A percentile compares a stretch with the other conserved stretches of the same genome.
Conservation (phyloP, 2,888 invertebrate genomes). For the Amblyteles armatorius region DNA sequence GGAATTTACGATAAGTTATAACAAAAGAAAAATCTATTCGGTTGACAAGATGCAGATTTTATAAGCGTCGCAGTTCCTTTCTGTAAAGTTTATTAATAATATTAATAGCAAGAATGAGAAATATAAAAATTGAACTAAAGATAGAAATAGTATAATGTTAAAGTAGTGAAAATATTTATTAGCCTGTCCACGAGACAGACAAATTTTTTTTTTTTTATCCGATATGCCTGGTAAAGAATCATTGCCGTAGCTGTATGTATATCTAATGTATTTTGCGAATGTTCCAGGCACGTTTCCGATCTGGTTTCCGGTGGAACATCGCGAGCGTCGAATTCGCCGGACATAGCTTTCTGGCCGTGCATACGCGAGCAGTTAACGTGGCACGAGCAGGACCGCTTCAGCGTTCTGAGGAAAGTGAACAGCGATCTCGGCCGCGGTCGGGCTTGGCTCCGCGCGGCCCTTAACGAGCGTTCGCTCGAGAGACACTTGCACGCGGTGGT, state of each 20-base stretch:
- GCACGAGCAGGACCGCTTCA: constrained; percentile 95
- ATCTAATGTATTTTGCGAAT: constrained; percentile 3
- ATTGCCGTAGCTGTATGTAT: not conserved
- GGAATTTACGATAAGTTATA: no score
- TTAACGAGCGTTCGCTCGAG: constrained; percentile 96
- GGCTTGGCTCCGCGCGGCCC: constrained; percentile 94
- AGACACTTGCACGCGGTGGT: constrained; percentile 85
- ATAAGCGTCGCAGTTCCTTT: no score
- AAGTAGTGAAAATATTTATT: no score
- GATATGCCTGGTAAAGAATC: not conserved
- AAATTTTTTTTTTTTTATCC: not conserved
- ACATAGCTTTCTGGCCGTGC: constrained; percentile 91
- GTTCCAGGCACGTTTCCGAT: constrained; percentile 90
- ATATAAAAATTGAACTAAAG: no score
- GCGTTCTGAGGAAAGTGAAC: constrained; percentile 88
- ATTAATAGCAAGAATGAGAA: no score
- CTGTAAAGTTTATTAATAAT: no score
- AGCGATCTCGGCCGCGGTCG: constrained; percentile 93
- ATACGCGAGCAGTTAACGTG: constrained; percentile 92
- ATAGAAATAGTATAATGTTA: not conserved
- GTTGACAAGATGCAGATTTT: no score
- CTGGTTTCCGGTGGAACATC: constrained; percentile 87
- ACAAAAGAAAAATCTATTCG: no score
- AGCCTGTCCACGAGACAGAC: not conserved
- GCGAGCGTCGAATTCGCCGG: constrained; percentile 81